Conservation (phyloP, 2,113 vertebrate genomes). For the Rhinolophus ferrumequinum region DNA sequence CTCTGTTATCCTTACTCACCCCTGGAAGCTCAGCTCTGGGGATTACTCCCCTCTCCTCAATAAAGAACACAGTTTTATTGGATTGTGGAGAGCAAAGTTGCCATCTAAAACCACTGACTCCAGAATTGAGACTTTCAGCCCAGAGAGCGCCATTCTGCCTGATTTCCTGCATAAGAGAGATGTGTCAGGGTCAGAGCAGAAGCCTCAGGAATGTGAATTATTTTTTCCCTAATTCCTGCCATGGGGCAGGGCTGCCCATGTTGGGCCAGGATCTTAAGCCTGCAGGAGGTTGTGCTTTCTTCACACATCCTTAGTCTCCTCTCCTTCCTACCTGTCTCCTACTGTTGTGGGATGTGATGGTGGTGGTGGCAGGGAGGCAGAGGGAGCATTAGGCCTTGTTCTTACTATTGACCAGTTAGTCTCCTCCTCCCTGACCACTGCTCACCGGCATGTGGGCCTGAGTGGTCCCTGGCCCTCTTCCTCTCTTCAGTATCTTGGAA, state of each 20-base stretch:
- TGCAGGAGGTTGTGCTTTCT: neutral
- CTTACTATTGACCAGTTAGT: neutral
- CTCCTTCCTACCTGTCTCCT: neutral
- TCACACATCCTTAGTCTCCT: neutral
- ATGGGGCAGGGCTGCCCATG: neutral
- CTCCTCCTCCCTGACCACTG: constrained; percentile 7
- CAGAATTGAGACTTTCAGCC: constrained; percentile 27
- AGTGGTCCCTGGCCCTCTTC: constrained; percentile 19
- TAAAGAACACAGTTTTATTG: constrained; percentile 16
- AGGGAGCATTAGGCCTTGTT: neutral
- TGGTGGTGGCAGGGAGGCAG: neutral
- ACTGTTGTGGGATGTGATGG: neutral
- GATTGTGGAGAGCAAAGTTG: constrained; percentile 41
- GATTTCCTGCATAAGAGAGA: constrained; percentile 51
- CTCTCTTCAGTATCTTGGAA: neutral
- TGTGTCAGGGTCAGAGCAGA: constrained; percentile 47
- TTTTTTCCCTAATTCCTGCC: constrained; percentile 6
- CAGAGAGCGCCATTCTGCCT: neutral
- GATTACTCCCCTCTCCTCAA: neutral
- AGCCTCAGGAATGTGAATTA: constrained; percentile 61
- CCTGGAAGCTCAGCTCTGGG: neutral
- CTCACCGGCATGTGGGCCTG: neutral
- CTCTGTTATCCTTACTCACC: neutral
- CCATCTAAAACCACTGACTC: constrained; percentile 26
- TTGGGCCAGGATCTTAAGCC: neutral